Percentiles rank a stretch among this genome's conserved stretches.
These are phyloP conservation scores for Poecilia gillii DNA, from an alignment of 2,797 vertebrate species.

Conservation along the genomic window DNA sequence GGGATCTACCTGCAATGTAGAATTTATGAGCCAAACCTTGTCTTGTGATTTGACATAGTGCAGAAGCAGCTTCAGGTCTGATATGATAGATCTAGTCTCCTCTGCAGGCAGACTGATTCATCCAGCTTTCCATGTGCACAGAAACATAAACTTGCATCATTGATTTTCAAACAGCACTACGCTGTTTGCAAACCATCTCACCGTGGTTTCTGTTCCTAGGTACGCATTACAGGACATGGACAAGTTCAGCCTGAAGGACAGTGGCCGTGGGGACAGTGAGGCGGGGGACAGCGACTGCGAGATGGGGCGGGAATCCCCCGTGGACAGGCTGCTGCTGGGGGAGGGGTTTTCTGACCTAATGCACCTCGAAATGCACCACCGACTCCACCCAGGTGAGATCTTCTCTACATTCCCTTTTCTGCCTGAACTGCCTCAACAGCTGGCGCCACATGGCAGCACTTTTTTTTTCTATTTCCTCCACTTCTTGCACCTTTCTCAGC, in stretches of 20 bases:
- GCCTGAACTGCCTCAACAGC: not conserved
- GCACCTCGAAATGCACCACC: constrained; percentile 91
- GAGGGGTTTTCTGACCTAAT: constrained; percentile 98
- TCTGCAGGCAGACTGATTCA: constrained; percentile 25
- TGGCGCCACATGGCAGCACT: not conserved
- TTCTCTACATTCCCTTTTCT: not conserved
- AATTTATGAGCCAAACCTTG: constrained; percentile 49
- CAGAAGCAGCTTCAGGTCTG: constrained; percentile 48
- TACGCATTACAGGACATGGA: constrained; percentile 99
- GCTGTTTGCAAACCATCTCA: constrained; percentile 6
- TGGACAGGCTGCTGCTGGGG: constrained; percentile 96
- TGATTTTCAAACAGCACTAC: not conserved
- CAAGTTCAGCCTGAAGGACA: constrained; percentile 99
- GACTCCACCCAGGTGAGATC: constrained; percentile 93
- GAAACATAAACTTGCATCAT: constrained; percentile 10
- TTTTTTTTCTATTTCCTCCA: not conserved
- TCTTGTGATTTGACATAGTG: constrained; percentile 55
- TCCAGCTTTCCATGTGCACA: constrained; percentile 10
- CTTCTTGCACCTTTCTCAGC: constrained; percentile 2
- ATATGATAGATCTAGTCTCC: constrained; percentile 46
- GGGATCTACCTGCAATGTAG: constrained; percentile 51
- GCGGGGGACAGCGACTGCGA: constrained; percentile 99
- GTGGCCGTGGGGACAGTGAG: constrained; percentile 98
- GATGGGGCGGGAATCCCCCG: constrained; percentile 97
- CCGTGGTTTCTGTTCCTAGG: constrained; percentile 68